Evolutionary conservation across 2,888 invertebrate genomes (phyloP).

Genomic region (Netelia melanura): DNA sequence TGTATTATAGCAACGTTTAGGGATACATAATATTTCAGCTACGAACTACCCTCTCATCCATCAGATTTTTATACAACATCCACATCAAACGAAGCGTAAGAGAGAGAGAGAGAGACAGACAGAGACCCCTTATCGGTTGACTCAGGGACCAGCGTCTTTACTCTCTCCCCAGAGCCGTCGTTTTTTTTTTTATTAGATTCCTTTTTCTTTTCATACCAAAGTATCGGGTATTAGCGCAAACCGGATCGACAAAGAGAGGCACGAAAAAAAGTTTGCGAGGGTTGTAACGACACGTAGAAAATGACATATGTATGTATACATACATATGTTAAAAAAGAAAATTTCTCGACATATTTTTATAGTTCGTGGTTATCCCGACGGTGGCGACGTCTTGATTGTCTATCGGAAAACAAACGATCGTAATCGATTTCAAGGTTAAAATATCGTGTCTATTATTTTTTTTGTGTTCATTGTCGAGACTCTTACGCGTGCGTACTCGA

Average conservation of each 20-base stretch:
- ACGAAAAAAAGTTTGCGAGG: constrained; percentile 19
- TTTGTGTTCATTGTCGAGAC: no score
- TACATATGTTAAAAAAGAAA: background rate
- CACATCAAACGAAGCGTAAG: constrained; percentile 22
- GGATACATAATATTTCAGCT: constrained; percentile 5
- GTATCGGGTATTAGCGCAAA: background rate
- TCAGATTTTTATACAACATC: constrained; percentile 56
- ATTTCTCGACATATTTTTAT: background rate
- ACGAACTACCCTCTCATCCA: constrained; percentile 9
- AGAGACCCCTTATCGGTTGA: constrained; percentile 44
- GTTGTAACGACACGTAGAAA: background rate
- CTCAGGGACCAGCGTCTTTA: constrained; percentile 42
- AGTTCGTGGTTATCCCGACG: background rate
- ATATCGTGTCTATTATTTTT: no score
- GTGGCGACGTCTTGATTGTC: no score
- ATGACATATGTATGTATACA: background rate
- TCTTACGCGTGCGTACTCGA: background rate
- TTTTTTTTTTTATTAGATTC: constrained; percentile 7
- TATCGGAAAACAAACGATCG: constrained; percentile 1
- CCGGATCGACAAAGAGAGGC: background rate
- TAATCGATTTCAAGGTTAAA: constrained; percentile 20
- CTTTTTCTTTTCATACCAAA: background rate
- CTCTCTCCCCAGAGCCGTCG: constrained; percentile 11
- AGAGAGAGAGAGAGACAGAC: constrained; percentile 23
- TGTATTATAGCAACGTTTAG: background rate